Percentiles rank a stretch among this genome's conserved stretches.
Evolutionary conservation across 2,113 vertebrate genomes (phyloP).

Genomic region (Thunnus thynnus): DNA sequence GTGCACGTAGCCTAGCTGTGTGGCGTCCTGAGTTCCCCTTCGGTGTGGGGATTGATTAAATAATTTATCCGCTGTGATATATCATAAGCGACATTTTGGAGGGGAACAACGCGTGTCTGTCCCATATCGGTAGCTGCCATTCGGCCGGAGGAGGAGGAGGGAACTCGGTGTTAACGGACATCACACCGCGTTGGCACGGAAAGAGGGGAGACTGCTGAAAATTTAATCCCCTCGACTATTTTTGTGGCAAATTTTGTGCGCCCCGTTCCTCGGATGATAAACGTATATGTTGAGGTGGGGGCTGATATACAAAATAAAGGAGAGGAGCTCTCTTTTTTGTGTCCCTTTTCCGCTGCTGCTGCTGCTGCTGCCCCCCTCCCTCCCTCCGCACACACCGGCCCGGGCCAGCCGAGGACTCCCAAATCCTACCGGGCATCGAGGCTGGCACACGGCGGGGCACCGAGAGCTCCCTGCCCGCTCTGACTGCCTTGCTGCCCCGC

Average conservation of each 20-base stretch:
- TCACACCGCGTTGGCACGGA: slow-evolving; percentile 67
- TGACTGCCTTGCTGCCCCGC: slow-evolving; percentile 34
- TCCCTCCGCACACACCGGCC: slow-evolving; percentile 65
- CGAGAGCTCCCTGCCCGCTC: slow-evolving; percentile 60
- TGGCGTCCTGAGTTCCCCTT: background rate
- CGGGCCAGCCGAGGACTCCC: slow-evolving; percentile 80
- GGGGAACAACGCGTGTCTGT: slow-evolving; percentile 56
- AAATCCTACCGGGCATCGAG: slow-evolving; percentile 78
- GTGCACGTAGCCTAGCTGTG: background rate
- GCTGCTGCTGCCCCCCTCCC: slow-evolving; percentile 22
- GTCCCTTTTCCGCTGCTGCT: background rate
- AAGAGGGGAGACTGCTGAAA: slow-evolving; percentile 60
- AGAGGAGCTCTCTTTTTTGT: background rate
- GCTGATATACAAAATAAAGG: slow-evolving; percentile 28
- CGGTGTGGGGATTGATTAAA: slow-evolving; percentile 32
- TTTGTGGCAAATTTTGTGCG: slow-evolving; percentile 50
- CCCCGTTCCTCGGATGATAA: slow-evolving; percentile 19
- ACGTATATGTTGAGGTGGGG: slow-evolving; percentile 7
- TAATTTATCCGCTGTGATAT: slow-evolving; percentile 42
- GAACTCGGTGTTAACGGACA: slow-evolving; percentile 62
- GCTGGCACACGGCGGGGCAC: slow-evolving; percentile 83
- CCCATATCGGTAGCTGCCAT: slow-evolving; percentile 62
- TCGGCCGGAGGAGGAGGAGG: slow-evolving; percentile 62
- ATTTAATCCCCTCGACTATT: slow-evolving; percentile 65
- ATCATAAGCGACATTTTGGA: slow-evolving; percentile 73